Conservation (phyloP, 2,888 invertebrate species). For the Andrena minutula region DNA sequence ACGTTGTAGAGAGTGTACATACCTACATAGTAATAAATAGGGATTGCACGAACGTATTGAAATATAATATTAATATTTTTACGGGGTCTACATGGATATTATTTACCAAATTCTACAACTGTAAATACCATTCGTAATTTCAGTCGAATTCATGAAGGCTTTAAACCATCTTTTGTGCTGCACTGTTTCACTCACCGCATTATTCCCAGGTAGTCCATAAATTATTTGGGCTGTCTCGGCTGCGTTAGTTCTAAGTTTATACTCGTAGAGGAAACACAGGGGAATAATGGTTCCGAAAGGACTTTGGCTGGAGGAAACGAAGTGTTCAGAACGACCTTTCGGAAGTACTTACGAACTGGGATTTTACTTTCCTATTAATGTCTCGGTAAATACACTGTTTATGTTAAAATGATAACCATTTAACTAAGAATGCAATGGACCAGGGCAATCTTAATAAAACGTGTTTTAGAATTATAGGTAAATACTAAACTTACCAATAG, state of each 20-base stretch:
- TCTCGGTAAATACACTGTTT: not conserved
- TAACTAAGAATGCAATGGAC: too few relatives aligned
- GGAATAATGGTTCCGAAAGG: constrained; percentile 4
- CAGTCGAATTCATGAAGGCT: not conserved
- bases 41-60: too few relatives aligned
- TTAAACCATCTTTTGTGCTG: not conserved
- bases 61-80: not conserved
- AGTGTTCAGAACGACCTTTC: not conserved
- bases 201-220: not conserved
- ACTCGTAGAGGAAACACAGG: not conserved
- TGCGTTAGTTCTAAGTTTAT: constrained; percentile 8
- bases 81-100: not conserved
- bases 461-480: too few relatives aligned
- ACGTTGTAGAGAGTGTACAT: too few relatives aligned
- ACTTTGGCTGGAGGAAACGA: not conserved
- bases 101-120: not conserved
- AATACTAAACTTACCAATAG: too few relatives aligned
- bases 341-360: not conserved
- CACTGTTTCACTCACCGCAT: not conserved
- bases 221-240: not conserved
- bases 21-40: too few relatives aligned
- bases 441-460: too few relatives aligned
- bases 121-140: not conserved
- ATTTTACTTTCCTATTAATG: not conserved
- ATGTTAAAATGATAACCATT: not conserved